A percentile compares a stretch with the other conserved stretches of the same genome.
phyloP scores from a whole-genome alignment of 2,888 invertebrate genomes.

The Diarsia dahlii region DNA sequence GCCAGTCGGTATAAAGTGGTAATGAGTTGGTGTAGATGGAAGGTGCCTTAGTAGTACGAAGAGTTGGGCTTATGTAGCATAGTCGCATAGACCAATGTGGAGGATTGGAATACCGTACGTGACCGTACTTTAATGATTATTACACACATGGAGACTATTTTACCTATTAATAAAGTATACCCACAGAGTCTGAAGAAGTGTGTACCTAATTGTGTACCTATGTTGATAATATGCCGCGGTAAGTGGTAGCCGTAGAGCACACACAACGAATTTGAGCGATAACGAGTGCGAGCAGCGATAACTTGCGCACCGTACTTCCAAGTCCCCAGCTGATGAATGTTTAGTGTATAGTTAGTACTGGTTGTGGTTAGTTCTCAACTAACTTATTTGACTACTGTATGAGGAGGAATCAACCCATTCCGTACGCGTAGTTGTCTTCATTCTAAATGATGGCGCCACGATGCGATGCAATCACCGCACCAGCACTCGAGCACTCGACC shows the following conservation, averaged over 20 bases:
- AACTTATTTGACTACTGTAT: not conserved
- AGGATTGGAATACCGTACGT: no score
- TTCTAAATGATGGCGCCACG: no score
- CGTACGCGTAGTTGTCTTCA: not conserved
- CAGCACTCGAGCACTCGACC: not conserved
- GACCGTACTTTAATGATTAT: no score
- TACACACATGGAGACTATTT: no score
- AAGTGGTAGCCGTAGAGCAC: not conserved
- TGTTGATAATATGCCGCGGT: not conserved
- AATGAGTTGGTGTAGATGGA: not conserved
- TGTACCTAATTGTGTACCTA: no score
- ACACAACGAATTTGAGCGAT: constrained; percentile 13
- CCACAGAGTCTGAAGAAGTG: not conserved
- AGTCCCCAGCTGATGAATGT: not conserved
- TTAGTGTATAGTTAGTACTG: not conserved
- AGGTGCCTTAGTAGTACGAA: not conserved
- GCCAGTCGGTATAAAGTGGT: not conserved
- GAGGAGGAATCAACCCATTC: not conserved
- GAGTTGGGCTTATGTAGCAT: no score
- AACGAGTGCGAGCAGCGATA: constrained; percentile 14
- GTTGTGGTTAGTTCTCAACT: no score
- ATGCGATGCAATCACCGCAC: not conserved
- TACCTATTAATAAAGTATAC: no score
- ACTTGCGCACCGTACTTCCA: not conserved
- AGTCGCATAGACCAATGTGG: no score